Evolutionary conservation across 2,113 vertebrate genomes (phyloP).

Genomic region (Fregata magnificens): DNA sequence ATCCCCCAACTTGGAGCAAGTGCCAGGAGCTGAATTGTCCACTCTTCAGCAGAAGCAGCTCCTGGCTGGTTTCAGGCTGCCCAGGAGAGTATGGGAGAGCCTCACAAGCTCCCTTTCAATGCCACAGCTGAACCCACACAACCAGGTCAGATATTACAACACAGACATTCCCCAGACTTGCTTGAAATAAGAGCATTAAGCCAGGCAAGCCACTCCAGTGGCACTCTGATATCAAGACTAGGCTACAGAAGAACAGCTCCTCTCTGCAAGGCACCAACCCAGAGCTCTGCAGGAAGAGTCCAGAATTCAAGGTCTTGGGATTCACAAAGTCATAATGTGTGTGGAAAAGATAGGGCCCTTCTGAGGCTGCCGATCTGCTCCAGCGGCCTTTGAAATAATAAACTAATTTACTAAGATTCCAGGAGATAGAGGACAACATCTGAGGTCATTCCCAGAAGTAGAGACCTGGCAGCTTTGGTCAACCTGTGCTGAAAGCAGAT

Average conservation of each 20-base stretch:
- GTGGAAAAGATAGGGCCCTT: neutral
- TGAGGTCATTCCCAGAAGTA: neutral
- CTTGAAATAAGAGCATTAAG: rapidly evolving
- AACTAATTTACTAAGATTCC: neutral
- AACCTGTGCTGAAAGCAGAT: neutral
- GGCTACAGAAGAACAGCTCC: neutral
- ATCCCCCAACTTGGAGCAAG: neutral
- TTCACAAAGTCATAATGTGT: rapidly evolving
- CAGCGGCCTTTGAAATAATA: neutral
- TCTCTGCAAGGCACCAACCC: neutral
- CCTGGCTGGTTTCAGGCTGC: neutral
- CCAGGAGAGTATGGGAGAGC: neutral
- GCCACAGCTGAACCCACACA: neutral
- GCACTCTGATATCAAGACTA: rapidly evolving
- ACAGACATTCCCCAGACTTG: neutral
- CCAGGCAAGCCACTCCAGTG: neutral
- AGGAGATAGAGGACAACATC: neutral
- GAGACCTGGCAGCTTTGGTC: neutral
- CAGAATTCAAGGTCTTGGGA: neutral
- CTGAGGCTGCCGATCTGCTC: neutral
- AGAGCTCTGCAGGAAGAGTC: neutral
- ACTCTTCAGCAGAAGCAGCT: neutral
- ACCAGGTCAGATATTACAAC: rapidly evolving
- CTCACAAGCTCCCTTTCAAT: rapidly evolving
- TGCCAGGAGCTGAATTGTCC: rapidly evolving